phyloP scores from a whole-genome alignment of 2,113 vertebrate species.

The Anser cygnoides region DNA sequence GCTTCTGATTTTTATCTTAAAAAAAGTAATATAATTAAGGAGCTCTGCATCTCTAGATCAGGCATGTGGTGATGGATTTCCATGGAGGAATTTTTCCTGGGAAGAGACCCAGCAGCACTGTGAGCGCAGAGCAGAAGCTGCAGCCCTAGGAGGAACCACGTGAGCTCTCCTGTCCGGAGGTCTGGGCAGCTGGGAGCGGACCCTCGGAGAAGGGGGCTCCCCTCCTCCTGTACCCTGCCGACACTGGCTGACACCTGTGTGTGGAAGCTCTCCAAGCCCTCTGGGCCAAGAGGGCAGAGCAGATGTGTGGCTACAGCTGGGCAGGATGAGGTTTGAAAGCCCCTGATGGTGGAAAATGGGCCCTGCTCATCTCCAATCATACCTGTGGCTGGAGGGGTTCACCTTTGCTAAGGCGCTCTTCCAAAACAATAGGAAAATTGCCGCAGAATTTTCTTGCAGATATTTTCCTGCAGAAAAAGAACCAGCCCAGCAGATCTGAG shows the following conservation, averaged over 20 bases:
- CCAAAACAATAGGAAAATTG: not conserved
- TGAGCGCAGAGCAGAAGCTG: not conserved
- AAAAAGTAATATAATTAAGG: not conserved
- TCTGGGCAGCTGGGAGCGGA: not conserved
- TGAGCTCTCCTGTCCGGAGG: accelerated
- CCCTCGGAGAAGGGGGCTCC: accelerated
- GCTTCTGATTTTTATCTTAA: not conserved
- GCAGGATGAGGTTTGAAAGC: not conserved
- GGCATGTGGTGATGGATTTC: not conserved
- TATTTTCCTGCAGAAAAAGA: not conserved
- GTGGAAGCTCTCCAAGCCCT: not conserved
- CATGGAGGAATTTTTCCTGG: not conserved
- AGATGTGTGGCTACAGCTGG: not conserved
- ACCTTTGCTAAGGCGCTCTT: not conserved
- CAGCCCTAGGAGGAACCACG: not conserved
- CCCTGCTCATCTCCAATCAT: not conserved
- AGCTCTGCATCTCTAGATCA: not conserved
- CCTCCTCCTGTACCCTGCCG: not conserved
- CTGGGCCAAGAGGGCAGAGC: not conserved
- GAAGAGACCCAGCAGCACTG: not conserved
- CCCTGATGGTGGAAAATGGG: not conserved
- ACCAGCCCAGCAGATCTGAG: not conserved
- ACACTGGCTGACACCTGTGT: not conserved
- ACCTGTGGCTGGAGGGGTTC: not conserved
- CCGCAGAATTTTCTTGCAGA: too few species aligned